Conservation (phyloP, 2,888 invertebrate genomes). For the Invenusta paracnida region DNA sequence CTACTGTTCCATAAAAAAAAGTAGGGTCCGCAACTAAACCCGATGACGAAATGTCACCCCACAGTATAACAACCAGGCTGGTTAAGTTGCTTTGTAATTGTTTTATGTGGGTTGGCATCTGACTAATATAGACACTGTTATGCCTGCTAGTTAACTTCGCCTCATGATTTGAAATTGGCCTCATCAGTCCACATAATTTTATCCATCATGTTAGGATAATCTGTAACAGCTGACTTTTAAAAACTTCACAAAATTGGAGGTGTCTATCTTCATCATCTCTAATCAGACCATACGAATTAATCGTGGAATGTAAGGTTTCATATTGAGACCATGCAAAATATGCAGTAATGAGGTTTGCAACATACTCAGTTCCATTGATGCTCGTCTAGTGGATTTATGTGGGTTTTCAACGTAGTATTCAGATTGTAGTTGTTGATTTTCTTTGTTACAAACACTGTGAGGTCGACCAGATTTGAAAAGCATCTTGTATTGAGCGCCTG, state of each 20-base stretch:
- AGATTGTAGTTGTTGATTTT: constrained; percentile 10
- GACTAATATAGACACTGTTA: constrained; percentile 10
- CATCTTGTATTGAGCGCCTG: constrained; percentile 22
- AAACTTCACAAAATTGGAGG: constrained; percentile 13
- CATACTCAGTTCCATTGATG: constrained; percentile 6
- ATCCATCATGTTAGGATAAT: constrained; percentile 20
- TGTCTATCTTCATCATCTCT: not conserved
- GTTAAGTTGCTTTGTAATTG: constrained; percentile 21
- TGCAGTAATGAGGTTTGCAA: not conserved
- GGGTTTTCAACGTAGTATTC: constrained; percentile 23
- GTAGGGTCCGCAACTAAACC: not conserved
- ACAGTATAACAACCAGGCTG: not conserved
- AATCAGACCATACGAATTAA: constrained; percentile 16
- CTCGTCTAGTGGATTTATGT: constrained; percentile 19
- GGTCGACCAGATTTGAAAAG: constrained; percentile 4
- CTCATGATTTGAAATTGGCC: constrained; percentile 11
- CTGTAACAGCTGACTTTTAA: constrained; percentile 25
- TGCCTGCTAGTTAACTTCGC: constrained; percentile 20
- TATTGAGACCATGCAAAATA: constrained; percentile 23
- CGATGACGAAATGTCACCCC: not conserved
- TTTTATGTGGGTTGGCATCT: constrained; percentile 26
- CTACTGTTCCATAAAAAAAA: not conserved
- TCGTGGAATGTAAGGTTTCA: constrained; percentile 20
- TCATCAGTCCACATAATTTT: constrained; percentile 9
- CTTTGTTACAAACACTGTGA: constrained; percentile 25